Base-by-base conservation (phyloP, 2,888 invertebrate genomes). In the Napeogenes inachia region DNA sequence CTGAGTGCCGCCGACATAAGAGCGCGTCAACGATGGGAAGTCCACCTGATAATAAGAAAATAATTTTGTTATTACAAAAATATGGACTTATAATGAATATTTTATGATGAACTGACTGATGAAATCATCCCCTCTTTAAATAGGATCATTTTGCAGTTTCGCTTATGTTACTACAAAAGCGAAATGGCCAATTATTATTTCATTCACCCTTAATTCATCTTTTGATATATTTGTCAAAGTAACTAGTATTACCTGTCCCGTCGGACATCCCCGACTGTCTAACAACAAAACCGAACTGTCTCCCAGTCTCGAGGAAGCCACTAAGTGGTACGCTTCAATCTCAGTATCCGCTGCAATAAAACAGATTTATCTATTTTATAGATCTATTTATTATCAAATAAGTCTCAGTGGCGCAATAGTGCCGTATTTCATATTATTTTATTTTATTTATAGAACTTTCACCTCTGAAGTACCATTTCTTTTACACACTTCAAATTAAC, bases 241-340 rank as follows among this genome's bases (percentile, higher is more conserved):
- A 21, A 21, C 21, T 21, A 21, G 21, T 21, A 47, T 50, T 4
- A 89, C 89, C 70, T 92, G 87, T 74, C 97, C 95, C 0, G 94
- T 94, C 0, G 97, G 95, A 79, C 97, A 97, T 2, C 97, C 97
- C 59, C 92, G 85, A 67, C 94, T 94, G 74, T 96, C 96, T 57
- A 97, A 88, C 0, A 96, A 83, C 8, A 95, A 89, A 45, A 94
- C 92, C 0, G 95, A 95, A 74, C 95, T 94, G 70, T 94, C 94
- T 0, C 94, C 94, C 58, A 93, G 92, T 59, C 93, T 93, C 10
- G 96, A 95, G 72, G 95, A 95, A 8, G 97, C 97, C 47, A 96
- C 92, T 62, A 97, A 82, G 74, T 96, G 95, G 56, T 95, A 94
- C 1, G 95, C 95, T 75, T 93, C 93, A 71, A 97, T 93, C 74